phyloP scores from a whole-genome alignment of 1,140 invertebrate genomes.

The Lucilia sericata region DNA sequence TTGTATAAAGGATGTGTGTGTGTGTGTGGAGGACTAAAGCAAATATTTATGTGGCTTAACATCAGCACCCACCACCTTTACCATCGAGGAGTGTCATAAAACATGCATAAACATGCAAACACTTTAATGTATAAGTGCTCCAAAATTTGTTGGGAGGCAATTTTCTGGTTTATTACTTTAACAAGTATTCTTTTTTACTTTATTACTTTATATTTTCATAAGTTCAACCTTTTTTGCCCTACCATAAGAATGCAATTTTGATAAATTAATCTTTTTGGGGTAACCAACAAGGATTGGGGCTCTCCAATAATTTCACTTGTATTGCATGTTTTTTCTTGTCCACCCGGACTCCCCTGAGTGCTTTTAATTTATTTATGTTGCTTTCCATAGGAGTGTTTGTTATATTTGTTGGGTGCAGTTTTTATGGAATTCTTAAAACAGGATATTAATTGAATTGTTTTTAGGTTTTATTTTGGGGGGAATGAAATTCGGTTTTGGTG shows the following conservation, averaged over 20 bases:
- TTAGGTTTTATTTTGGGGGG: not conserved
- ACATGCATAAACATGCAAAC: not conserved
- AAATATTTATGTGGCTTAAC: not conserved
- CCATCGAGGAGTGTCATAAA: not conserved
- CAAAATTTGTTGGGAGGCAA: not conserved
- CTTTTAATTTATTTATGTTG: not conserved
- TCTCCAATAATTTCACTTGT: not conserved
- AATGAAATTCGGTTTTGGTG: not conserved
- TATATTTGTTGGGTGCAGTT: slow-evolving; percentile 17
- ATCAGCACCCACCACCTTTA: not conserved
- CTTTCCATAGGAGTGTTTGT: not conserved
- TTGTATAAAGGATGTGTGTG: not conserved
- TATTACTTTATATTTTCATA: not conserved
- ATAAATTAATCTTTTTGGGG: slow-evolving; percentile 33
- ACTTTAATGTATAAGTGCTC: not conserved
- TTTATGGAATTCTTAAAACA: not conserved
- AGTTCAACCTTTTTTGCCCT: not conserved
- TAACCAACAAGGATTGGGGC: not conserved
- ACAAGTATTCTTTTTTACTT: not conserved
- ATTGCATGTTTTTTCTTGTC: not conserved
- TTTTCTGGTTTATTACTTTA: not conserved
- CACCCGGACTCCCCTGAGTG: not conserved
- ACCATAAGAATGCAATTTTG: slow-evolving; percentile 38
- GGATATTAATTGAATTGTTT: slow-evolving; percentile 13
- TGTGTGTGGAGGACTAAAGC: not conserved